Evolutionary conservation across 1,140 invertebrate genomes (phyloP).

Genomic region (Gonatopus flavifemur): DNA sequence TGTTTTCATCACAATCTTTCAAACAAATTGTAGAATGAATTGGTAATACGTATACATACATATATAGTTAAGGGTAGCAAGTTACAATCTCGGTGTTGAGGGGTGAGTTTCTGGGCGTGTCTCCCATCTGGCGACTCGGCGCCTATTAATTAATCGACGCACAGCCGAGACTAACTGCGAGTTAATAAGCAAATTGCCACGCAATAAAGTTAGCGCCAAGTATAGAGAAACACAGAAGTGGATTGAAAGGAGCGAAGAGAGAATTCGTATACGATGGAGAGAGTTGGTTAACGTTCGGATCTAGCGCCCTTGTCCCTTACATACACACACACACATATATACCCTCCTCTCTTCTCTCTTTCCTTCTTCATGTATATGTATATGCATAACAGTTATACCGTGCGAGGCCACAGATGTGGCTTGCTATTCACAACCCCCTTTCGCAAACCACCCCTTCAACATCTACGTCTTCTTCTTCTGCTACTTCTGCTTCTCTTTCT

Average conservation of each 20-base stretch:
- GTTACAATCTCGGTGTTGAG: slow-evolving; percentile 27
- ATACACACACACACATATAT: too few species aligned
- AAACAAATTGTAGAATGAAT: too few species aligned
- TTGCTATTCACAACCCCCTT: slow-evolving; percentile 39
- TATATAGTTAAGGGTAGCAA: slow-evolving; percentile 25
- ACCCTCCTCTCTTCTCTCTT: slow-evolving; percentile 3
- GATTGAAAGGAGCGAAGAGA: slow-evolving; percentile 16
- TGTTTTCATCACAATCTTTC: too few species aligned
- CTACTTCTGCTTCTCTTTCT: slow-evolving; percentile 2
- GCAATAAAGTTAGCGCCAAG: slow-evolving; percentile 52
- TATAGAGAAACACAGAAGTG: slow-evolving; percentile 21
- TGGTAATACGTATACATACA: neutral
- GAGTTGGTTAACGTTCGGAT: slow-evolving; percentile 12
- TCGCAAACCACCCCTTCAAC: slow-evolving; percentile 10
- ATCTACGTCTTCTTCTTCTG: too few species aligned
- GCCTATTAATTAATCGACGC: slow-evolving; percentile 56
- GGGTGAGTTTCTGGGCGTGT: slow-evolving; percentile 41
- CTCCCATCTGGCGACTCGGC: slow-evolving; percentile 52
- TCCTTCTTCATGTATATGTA: slow-evolving; percentile 16
- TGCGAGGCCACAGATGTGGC: slow-evolving; percentile 53
- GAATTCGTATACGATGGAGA: too few species aligned
- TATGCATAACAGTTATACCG: slow-evolving; percentile 46
- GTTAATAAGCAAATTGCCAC: slow-evolving; percentile 58
- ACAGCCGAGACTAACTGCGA: slow-evolving; percentile 54
- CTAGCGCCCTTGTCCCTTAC: slow-evolving; percentile 29